phyloP scores from a whole-genome alignment of 1,140 invertebrate species.

The Kradibia gibbosae region DNA sequence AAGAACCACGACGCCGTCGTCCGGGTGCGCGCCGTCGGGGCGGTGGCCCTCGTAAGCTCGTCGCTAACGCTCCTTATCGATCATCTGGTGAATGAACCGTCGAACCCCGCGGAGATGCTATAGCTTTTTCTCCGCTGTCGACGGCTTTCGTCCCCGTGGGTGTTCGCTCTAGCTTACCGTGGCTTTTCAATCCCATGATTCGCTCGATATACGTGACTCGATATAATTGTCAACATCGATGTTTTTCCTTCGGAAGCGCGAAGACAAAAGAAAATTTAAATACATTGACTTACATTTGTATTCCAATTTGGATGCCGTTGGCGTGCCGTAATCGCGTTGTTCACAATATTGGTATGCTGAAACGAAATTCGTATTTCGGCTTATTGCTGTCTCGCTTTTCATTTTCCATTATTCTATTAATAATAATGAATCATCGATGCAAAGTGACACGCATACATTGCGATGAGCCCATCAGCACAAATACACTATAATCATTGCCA shows the following conservation, averaged over 20 bases:
- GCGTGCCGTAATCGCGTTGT: neutral
- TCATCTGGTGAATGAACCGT: neutral
- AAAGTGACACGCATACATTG: too few species aligned
- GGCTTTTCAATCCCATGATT: neutral
- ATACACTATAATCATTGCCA: too few species aligned
- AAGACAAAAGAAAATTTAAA: conserved; percentile 17
- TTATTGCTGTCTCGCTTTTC: too few species aligned
- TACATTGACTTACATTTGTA: neutral
- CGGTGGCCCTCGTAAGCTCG: neutral
- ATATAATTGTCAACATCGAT: neutral
- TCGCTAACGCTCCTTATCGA: neutral
- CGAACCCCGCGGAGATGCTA: neutral
- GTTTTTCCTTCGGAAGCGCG: neutral
- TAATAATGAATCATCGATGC: neutral
- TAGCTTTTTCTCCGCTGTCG: neutral
- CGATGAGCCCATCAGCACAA: too few species aligned
- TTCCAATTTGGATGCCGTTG: neutral
- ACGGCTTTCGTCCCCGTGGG: neutral
- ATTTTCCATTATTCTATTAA: neutral
- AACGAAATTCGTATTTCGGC: too few species aligned
- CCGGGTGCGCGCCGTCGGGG: neutral
- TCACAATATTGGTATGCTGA: neutral
- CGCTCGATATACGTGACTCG: neutral
- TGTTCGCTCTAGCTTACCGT: neutral
- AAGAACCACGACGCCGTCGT: neutral